Conservation (phyloP, 2,888 invertebrate genomes). For the Cheilosia grossa region DNA sequence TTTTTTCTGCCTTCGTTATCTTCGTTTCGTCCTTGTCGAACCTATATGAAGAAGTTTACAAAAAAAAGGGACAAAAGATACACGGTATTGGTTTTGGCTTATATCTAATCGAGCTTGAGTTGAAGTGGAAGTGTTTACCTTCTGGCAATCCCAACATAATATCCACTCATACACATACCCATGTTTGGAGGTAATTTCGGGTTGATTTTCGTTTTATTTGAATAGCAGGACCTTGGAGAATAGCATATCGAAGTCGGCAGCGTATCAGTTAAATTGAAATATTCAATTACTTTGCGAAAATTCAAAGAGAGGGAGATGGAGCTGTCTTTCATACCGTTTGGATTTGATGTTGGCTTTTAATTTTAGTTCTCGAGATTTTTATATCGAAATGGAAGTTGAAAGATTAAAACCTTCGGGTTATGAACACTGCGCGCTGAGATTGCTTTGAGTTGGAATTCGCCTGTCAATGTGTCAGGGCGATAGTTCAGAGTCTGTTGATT, state of each 20-base stretch:
- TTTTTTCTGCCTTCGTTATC: background rate
- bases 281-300: slow-evolving; percentile 40
- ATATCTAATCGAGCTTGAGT: slow-evolving; percentile 27
- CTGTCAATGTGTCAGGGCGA: no score
- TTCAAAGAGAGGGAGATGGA: background rate
- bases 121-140: slow-evolving; percentile 34
- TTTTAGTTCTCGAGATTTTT: background rate
- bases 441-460: background rate
- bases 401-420: slow-evolving; percentile 16
- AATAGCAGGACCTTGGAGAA: slow-evolving; percentile 21
- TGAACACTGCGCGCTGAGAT: slow-evolving; percentile 4
- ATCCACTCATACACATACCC: slow-evolving; percentile 1
- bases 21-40: background rate
- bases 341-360: slow-evolving; percentile 28
- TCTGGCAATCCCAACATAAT: slow-evolving; percentile 18
- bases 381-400: slow-evolving; percentile 12
- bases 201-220: slow-evolving; percentile 44
- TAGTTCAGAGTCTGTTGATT: no score
- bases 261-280: slow-evolving; percentile 55
- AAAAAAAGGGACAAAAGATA: slow-evolving; percentile 16
- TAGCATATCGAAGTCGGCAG: slow-evolving; percentile 44
- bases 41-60: background rate
- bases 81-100: slow-evolving; percentile 1
- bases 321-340: background rate
- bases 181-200: slow-evolving; percentile 35